Conservation (phyloP, 2,888 invertebrate genomes). For the Onchidella celtica region DNA sequence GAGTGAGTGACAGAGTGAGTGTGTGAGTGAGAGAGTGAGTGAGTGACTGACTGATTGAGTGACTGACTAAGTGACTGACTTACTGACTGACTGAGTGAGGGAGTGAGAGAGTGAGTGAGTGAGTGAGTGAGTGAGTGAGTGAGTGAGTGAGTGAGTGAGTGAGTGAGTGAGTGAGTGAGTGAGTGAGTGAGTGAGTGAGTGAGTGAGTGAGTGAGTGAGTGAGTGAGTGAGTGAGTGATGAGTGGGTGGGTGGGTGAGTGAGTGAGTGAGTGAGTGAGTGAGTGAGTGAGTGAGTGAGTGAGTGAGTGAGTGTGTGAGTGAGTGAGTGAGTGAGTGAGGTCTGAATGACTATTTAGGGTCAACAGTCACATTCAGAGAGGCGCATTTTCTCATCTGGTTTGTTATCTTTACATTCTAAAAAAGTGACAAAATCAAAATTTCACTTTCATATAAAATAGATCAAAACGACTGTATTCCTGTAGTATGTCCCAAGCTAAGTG, state of each 20-base stretch:
- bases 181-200: not conserved
- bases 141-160: not conserved
- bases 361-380: no score
- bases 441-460: no score
- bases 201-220: conserved; percentile 15
- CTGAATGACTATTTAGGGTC: no score
- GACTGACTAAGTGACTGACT: no score
- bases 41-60: no score
- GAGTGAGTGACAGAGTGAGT: conserved; percentile 26
- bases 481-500: no score
- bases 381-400: no score
- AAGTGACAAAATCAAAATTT: no score
- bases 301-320: conserved; percentile 13
- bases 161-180: not conserved
- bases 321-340: conserved; percentile 27
- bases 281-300: conserved; percentile 10
- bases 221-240: conserved; percentile 8
- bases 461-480: no score
- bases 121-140: not conserved
- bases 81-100: conserved; percentile 23
- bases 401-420: no score
- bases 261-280: not conserved
- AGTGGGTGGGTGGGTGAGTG: no score
- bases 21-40: conserved; percentile 27
- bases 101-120: conserved; percentile 11